Percentiles rank a stretch among this genome's conserved stretches.
phyloP scores from a whole-genome alignment of 2,888 invertebrate species.

The Andrena marginata region DNA sequence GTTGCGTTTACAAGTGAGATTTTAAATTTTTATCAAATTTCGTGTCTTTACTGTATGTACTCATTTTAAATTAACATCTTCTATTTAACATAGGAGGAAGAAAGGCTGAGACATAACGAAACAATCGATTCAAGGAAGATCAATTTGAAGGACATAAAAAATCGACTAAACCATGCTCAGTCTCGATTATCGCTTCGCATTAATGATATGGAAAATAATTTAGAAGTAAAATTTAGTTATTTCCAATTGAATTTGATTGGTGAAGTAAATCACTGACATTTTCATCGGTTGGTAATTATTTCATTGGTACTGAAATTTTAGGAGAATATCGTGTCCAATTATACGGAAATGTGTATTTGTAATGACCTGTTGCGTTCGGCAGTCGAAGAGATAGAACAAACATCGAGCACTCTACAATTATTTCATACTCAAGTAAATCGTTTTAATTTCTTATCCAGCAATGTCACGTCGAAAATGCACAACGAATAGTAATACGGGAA shows the following conservation, averaged over 20 bases:
- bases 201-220: constrained; percentile 67
- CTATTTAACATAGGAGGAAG: constrained; percentile 73
- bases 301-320: constrained; percentile 52
- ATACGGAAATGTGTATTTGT: constrained; percentile 67
- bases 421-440: constrained; percentile 72
- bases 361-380: constrained; percentile 74
- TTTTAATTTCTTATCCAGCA: background rate
- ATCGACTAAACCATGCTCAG: constrained; percentile 79
- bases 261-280: background rate
- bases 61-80: background rate
- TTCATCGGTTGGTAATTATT: constrained; percentile 4
- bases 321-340: constrained; percentile 64
- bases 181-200: constrained; percentile 68
- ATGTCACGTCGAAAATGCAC: constrained; percentile 21
- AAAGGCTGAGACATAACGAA: constrained; percentile 74
- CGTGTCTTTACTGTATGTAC: background rate
- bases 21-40: constrained; percentile 10
- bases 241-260: background rate
- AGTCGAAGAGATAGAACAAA: constrained; percentile 79
- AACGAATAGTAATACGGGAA: background rate
- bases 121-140: constrained; percentile 74
- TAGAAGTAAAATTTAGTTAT: constrained; percentile 58
- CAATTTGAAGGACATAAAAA: constrained; percentile 81
- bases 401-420: constrained; percentile 73
- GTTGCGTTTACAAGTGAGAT: constrained; percentile 78